These are phyloP conservation scores for Gymnodraco acuticeps DNA, from an alignment of 2,797 vertebrate species.

Conservation along the genomic window DNA sequence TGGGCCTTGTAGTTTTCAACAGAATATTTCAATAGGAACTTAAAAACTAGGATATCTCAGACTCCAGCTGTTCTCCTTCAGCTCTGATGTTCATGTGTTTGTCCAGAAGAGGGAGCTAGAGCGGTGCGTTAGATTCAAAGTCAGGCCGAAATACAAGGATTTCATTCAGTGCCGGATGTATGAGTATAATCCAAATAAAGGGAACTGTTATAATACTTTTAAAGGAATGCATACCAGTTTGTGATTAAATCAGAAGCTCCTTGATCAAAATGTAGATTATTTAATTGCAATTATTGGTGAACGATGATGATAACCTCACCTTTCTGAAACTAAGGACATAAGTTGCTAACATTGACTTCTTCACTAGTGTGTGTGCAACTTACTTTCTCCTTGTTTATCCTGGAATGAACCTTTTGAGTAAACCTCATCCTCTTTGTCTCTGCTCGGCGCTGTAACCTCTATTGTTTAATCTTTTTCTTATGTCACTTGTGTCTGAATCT, in stretches of 20 bases:
- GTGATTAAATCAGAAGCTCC: too few relatives aligned
- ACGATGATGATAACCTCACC: not conserved
- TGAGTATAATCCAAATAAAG: too few relatives aligned
- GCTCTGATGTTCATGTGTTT: not conserved
- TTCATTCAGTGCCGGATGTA: too few relatives aligned
- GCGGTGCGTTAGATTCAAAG: not conserved
- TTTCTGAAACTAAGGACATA: too few relatives aligned
- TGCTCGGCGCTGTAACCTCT: not conserved
- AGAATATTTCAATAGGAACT: too few relatives aligned
- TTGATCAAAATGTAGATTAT: not conserved
- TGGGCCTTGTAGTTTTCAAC: too few relatives aligned
- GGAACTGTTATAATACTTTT: too few relatives aligned
- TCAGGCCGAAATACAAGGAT: too few relatives aligned
- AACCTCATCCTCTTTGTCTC: not conserved
- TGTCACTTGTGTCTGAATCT: not conserved
- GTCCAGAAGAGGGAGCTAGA: slow-evolving; percentile 69
- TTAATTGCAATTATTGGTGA: not conserved
- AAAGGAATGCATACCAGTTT: too few relatives aligned
- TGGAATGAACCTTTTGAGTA: not conserved
- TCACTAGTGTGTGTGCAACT: not conserved
- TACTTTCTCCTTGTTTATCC: not conserved
- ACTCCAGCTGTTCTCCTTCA: not conserved
- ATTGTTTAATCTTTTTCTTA: not conserved
- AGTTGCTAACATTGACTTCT: not conserved
- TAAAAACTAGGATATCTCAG: too few relatives aligned